Conservation (phyloP, 2,113 vertebrate species). For the Ceratotherium simum region DNA sequence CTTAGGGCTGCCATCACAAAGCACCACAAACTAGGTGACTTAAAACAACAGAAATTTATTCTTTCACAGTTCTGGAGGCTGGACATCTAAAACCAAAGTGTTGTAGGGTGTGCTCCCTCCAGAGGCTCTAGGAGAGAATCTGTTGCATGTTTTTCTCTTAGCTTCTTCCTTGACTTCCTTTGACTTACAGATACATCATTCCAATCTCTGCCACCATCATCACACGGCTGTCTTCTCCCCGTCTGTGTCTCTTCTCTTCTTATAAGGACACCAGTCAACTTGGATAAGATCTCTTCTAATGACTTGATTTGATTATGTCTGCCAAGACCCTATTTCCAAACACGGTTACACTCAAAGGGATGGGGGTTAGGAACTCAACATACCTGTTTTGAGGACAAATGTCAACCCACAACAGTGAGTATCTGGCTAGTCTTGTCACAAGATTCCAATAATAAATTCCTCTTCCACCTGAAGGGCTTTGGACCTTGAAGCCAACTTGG, state of each 20-base stretch:
- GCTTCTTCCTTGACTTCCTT: no score
- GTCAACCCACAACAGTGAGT: accelerated
- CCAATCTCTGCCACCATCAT: not conserved
- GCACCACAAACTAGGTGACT: not conserved
- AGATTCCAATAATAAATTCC: not conserved
- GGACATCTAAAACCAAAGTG: not conserved
- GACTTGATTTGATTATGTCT: not conserved
- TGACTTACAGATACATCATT: accelerated
- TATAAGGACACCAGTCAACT: accelerated
- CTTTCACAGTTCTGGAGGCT: not conserved
- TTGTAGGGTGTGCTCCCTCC: no score
- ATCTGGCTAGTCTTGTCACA: not conserved
- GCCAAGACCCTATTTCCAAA: not conserved
- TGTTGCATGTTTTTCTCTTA: not conserved
- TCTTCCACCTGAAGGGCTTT: no score
- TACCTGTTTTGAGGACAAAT: accelerated
- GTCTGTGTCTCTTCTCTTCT: not conserved
- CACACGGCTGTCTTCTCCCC: no score
- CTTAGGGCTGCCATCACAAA: not conserved
- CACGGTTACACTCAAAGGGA: no score
- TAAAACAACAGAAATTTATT: no score
- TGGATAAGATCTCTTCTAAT: not conserved
- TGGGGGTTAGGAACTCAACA: not conserved
- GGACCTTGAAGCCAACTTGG: not conserved
- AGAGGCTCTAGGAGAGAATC: accelerated